Evolutionary conservation across 2,888 invertebrate genomes (phyloP).

Genomic region (Rotaria sp.): DNA sequence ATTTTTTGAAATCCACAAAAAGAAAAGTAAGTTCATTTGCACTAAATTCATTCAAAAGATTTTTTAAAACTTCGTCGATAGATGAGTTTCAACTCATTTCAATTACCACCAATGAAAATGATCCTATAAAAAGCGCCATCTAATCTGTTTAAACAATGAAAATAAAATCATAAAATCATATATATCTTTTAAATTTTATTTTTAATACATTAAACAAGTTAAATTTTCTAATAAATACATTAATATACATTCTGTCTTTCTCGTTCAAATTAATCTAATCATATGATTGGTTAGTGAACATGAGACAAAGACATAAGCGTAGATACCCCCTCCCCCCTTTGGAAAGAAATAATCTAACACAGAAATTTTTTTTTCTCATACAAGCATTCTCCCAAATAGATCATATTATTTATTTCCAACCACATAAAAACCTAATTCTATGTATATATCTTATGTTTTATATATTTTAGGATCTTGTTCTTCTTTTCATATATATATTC

Average conservation of each 20-base stretch:
- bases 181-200: background rate
- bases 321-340: background rate
- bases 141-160: background rate
- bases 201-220: background rate
- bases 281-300: background rate
- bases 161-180: background rate
- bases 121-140: background rate
- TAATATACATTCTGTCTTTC: background rate
- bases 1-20: no score
- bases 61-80: no score
- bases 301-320: background rate
- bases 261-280: background rate
- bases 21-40: no score
- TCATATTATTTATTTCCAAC: background rate
- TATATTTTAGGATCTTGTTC: background rate
- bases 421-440: no score
- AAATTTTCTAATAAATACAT: background rate
- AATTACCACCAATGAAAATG: background rate
- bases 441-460: background rate
- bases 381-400: background rate
- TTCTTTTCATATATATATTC: background rate
- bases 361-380: background rate
- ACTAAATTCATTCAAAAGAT: no score
- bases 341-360: background rate
- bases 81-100: background rate